Conservation (phyloP, 2,888 invertebrate genomes). For the Calliopum simillimum region DNA sequence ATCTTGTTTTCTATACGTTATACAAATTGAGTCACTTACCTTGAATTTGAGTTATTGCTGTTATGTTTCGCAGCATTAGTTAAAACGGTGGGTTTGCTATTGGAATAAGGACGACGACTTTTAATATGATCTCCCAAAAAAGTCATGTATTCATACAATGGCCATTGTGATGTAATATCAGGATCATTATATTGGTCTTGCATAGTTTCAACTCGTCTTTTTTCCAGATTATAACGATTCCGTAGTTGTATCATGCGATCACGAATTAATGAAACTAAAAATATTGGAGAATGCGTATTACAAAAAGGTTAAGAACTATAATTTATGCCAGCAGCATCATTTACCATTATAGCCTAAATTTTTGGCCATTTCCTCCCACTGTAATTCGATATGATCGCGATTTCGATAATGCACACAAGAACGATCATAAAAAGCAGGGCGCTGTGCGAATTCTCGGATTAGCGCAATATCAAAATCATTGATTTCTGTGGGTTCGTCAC, state of each 20-base stretch:
- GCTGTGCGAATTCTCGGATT: slow-evolving; percentile 53
- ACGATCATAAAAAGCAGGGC: slow-evolving; percentile 55
- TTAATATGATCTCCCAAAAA: slow-evolving; percentile 55
- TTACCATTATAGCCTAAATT: slow-evolving; percentile 51
- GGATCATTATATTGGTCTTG: slow-evolving; percentile 44
- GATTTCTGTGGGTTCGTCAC: slow-evolving; percentile 49
- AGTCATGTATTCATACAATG: slow-evolving; percentile 52
- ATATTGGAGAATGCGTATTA: neutral
- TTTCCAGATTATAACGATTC: slow-evolving; percentile 58
- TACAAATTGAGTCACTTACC: neutral
- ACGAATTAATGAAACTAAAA: slow-evolving; percentile 50
- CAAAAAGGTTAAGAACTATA: neutral
- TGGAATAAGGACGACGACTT: slow-evolving; percentile 48
- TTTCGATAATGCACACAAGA: slow-evolving; percentile 53
- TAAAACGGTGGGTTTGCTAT: neutral
- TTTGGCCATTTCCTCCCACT: slow-evolving; percentile 53
- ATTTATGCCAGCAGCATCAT: neutral
- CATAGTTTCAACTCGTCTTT: slow-evolving; percentile 52
- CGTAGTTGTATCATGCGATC: slow-evolving; percentile 58
- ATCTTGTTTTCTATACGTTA: too few species aligned
- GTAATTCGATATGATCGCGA: slow-evolving; percentile 49
- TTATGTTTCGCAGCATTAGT: neutral
- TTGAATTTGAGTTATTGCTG: slow-evolving; percentile 14
- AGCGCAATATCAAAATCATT: slow-evolving; percentile 54
- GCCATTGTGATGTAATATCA: slow-evolving; percentile 52